These are phyloP conservation scores for Meandrina meandrites DNA, from an alignment of 92 coral and sea anemone genomes.

Conservation along the genomic window DNA sequence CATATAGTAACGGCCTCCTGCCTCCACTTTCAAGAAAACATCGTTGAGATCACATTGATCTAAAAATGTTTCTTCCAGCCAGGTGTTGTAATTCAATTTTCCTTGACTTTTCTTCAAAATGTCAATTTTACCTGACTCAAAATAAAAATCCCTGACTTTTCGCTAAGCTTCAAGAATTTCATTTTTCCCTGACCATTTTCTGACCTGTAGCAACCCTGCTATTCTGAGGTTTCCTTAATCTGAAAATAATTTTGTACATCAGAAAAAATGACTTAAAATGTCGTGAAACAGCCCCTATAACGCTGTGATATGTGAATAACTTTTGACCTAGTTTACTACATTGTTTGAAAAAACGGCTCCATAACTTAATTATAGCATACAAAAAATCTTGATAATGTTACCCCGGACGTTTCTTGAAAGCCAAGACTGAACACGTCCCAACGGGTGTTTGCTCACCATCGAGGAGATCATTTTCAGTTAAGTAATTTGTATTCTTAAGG, in stretches of 20 bases:
- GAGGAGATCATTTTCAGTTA: not conserved
- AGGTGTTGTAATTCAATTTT: too few species aligned
- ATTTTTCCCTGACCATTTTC: too few species aligned
- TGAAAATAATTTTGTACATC: not conserved
- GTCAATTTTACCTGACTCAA: too few species aligned
- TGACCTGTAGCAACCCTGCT: too few species aligned
- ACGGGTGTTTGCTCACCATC: not conserved
- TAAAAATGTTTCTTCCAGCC: too few species aligned
- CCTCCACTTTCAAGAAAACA: too few species aligned
- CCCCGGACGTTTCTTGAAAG: not conserved
- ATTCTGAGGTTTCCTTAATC: not conserved
- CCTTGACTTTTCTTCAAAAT: too few species aligned
- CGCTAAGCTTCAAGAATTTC: too few species aligned
- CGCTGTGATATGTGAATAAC: not conserved
- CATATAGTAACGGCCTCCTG: too few species aligned
- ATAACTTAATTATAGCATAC: not conserved
- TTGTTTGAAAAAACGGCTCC: not conserved
- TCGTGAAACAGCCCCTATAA: not conserved
- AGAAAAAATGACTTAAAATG: not conserved
- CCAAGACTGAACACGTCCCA: not conserved
- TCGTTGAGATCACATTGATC: too few species aligned
- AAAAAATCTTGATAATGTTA: not conserved
- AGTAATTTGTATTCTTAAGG: not conserved
- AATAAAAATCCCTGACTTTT: too few species aligned
- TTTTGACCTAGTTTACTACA: not conserved